These are phyloP conservation scores for Leptothorax acervorum DNA, from an alignment of 2,888 invertebrate species.

Conservation along the genomic window DNA sequence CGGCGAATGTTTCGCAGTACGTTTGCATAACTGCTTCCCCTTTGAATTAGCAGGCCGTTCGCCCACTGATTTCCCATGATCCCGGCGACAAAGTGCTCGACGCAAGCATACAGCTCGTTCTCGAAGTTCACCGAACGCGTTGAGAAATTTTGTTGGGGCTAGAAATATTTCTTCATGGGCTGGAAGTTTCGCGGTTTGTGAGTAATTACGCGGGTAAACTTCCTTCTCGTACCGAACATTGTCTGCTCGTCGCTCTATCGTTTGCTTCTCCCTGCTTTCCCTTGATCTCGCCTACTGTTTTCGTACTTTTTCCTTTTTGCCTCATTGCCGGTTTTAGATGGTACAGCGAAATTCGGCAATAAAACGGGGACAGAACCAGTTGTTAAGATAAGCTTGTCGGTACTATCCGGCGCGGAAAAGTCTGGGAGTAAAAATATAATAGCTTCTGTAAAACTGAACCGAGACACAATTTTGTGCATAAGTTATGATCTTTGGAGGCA, in stretches of 20 bases:
- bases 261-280: background rate
- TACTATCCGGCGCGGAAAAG: constrained; percentile 24
- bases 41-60: constrained; percentile 50
- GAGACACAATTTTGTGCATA: constrained; percentile 37
- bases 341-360: constrained; percentile 63
- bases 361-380: constrained; percentile 54
- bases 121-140: constrained; percentile 46
- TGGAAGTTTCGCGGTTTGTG: constrained; percentile 58
- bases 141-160: constrained; percentile 52
- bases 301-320: constrained; percentile 1
- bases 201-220: constrained; percentile 67
- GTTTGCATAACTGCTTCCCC: constrained; percentile 37
- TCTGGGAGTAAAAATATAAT: constrained; percentile 68
- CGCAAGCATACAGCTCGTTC: background rate
- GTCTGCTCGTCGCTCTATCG: constrained; percentile 18
- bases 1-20: constrained; percentile 37
- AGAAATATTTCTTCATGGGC: constrained; percentile 53
- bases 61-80: constrained; percentile 3
- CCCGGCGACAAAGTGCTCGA: constrained; percentile 14
- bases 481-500: constrained; percentile 54
- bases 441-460: constrained; percentile 60
- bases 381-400: constrained; percentile 66
- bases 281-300: background rate
- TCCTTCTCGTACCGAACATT: constrained; percentile 20
- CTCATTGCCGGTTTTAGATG: constrained; percentile 5